A percentile compares a stretch with the other conserved stretches of the same genome.
Conservation (phyloP, 2,888 invertebrate genomes). For the Sussaba pulchella region DNA sequence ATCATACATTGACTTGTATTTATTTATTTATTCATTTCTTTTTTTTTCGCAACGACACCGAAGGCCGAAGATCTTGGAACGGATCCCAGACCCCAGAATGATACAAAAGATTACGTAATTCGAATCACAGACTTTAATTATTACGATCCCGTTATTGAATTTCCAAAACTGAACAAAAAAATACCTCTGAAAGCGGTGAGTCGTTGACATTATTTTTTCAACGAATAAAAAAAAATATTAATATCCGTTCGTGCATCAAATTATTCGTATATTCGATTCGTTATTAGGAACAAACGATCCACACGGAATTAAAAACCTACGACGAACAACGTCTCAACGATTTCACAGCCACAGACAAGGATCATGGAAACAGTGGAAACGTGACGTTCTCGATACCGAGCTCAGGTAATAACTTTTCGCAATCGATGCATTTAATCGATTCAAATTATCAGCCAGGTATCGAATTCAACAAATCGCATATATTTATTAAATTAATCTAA, state of each 20-base stretch:
- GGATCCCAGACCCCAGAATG: constrained; percentile 82
- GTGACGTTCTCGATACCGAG: constrained; percentile 85
- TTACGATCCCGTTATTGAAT: constrained; percentile 86
- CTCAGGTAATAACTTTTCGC: constrained; percentile 81
- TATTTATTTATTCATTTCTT: not conserved
- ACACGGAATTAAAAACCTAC: constrained; percentile 74
- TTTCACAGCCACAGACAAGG: constrained; percentile 86
- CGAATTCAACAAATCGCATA: too few relatives aligned
- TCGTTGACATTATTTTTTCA: not conserved
- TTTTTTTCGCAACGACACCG: constrained; percentile 58
- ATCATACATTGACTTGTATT: not conserved
- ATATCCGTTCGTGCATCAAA: not conserved
- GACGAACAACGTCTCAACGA: constrained; percentile 83
- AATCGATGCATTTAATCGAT: too few relatives aligned
- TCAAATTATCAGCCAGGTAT: too few relatives aligned
- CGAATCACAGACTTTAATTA: constrained; percentile 87
- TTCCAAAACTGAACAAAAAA: constrained; percentile 80
- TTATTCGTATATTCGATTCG: constrained; percentile 12
- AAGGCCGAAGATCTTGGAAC: constrained; percentile 87
- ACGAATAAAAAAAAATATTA: too few relatives aligned
- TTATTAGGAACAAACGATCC: constrained; percentile 70
- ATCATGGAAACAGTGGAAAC: constrained; percentile 86
- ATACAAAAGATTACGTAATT: constrained; percentile 83
- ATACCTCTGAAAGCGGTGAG: constrained; percentile 67
- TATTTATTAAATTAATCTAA: too few relatives aligned